Evolutionary conservation across 2,888 invertebrate genomes (phyloP), one percentile per base, ranked within the genome.

Genomic region (Ptychoptera albimana): DNA sequence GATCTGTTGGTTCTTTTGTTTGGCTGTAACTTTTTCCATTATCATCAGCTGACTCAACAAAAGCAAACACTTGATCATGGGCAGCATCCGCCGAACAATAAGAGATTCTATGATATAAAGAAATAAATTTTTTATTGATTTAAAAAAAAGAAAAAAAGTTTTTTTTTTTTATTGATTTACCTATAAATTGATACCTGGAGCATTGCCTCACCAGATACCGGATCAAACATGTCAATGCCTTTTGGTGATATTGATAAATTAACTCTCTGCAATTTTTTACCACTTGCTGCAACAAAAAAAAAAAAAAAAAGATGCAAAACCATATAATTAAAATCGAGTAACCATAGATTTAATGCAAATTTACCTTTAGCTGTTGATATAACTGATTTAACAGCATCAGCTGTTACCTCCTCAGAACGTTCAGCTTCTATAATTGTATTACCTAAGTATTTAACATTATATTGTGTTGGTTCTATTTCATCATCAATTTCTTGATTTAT

Each of bases 11-110:
- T n/a, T 46, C 29, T 7, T 40, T 37, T 30, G 23, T 31, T 29
- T 14, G 13, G 2, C 23, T 31, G 7, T 29, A 30, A 9, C 2
- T 23, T 30, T 29, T 30, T 48, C 53, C 52, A 9, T 48, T 30
- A 48, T 53, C 52, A 9, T 48, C 48, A 37, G 54, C 54, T 2
- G 56, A 54, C 37, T 56, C 57, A 39, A 73, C 71, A 63, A 89
- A 91, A 0, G 89, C 87, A 63, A 91, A 88, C 10, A 91, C 82
- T 50, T 85, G 82, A 31, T 83, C 80, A 61, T 86, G 83, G 2
- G 79, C 74, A 6, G 83, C 81, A 60, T 91, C 88, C 39, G 88
- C 86, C 14, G 88, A 87, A 60, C 91, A 91, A 60, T 89, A 89
- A 0, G 87, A 87, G 56, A 92, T 89, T 64, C 42, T 42, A 35